Conservation (phyloP, 1,140 invertebrate species). For the Sogatella furcifera region DNA sequence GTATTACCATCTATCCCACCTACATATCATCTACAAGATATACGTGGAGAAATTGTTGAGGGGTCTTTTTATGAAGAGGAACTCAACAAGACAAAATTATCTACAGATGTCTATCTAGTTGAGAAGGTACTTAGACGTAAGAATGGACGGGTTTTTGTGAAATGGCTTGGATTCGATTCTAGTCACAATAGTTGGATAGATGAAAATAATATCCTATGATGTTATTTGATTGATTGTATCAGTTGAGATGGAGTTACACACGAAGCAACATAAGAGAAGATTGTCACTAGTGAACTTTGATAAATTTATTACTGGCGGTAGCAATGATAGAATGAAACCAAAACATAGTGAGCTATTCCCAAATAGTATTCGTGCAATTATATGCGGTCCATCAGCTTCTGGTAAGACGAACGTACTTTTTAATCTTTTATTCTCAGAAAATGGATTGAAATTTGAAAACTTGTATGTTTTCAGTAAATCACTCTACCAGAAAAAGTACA, state of each 20-base stretch:
- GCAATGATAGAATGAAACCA: not conserved
- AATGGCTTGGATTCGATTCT: constrained; percentile 28
- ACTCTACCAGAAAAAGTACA: constrained; percentile 30
- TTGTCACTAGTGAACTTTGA: constrained; percentile 13
- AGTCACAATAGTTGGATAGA: constrained; percentile 28
- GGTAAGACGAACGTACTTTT: constrained; percentile 32
- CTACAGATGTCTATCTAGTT: constrained; percentile 27
- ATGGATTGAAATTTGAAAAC: constrained; percentile 32
- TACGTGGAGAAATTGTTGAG: not conserved
- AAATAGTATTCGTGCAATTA: constrained; percentile 22
- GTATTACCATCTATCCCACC: constrained; percentile 11
- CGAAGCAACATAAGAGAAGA: not conserved
- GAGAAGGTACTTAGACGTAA: constrained; percentile 26
- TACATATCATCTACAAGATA: constrained; percentile 17
- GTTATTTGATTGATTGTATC: not conserved
- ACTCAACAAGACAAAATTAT: constrained; percentile 7
- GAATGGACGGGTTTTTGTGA: constrained; percentile 28
- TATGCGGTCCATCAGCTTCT: constrained; percentile 26
- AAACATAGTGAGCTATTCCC: constrained; percentile 21
- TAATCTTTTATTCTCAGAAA: constrained; percentile 23
- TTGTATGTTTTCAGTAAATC: constrained; percentile 33
- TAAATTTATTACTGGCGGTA: not conserved
- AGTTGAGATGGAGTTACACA: constrained; percentile 13
- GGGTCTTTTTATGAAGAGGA: constrained; percentile 9
- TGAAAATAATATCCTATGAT: constrained; percentile 13